Conservation (phyloP, 2,888 invertebrate species). For the Drosophila anomelani region DNA sequence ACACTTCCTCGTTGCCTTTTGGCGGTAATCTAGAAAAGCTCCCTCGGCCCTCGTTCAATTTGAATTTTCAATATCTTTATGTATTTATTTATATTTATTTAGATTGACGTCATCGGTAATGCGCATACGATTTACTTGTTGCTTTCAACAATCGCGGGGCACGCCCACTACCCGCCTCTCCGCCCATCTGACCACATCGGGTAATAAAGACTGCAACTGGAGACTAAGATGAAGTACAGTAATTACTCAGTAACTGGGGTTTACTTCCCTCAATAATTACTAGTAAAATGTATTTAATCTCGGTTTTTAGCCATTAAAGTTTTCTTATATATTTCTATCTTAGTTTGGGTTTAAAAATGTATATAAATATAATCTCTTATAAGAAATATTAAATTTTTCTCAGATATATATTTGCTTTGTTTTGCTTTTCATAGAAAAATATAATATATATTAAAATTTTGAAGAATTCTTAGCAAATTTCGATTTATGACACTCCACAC, state of each 20-base stretch:
- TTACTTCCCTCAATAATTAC: neutral
- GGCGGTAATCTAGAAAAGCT: conserved; percentile 41
- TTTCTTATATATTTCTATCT: neutral
- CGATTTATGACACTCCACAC: neutral
- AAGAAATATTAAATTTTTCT: neutral
- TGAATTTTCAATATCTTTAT: conserved; percentile 63
- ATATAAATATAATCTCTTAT: neutral
- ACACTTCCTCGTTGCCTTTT: conserved; percentile 27
- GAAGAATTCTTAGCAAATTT: neutral
- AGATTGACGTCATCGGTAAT: conserved; percentile 73
- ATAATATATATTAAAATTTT: no score
- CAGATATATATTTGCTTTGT: neutral
- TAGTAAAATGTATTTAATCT: no score
- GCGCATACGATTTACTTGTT: conserved; percentile 79
- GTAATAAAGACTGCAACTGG: conserved; percentile 51
- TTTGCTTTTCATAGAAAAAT: neutral
- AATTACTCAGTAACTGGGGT: neutral
- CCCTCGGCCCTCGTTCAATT: conserved; percentile 71
- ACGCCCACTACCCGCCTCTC: conserved; percentile 56
- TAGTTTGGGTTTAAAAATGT: neutral
- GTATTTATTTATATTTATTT: conserved; percentile 36
- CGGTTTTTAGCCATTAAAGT: accelerated
- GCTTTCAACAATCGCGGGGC: conserved; percentile 58
- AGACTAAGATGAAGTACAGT: conserved; percentile 17
- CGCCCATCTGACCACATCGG: conserved; percentile 56